These are phyloP conservation scores for Mirounga angustirostris DNA, from an alignment of 2,113 vertebrate genomes.

Conservation along the genomic window DNA sequence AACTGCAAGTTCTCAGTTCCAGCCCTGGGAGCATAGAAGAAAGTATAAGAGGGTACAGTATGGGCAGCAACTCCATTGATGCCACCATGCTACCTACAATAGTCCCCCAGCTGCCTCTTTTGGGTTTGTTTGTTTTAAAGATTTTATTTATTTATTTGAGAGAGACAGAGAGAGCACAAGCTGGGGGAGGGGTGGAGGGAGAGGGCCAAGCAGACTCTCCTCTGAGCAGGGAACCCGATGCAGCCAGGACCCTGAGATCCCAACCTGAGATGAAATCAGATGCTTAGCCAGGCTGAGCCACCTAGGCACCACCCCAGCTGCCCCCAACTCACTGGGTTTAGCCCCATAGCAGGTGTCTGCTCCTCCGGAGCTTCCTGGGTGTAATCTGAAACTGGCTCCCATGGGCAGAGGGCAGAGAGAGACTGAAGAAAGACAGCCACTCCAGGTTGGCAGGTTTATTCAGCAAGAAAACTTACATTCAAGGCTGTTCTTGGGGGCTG, in stretches of 20 bases:
- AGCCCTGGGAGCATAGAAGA: fast-evolving
- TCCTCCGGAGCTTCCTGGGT: neutral
- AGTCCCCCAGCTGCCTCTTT: fast-evolving
- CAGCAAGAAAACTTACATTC: neutral
- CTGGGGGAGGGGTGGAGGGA: too few relatives aligned
- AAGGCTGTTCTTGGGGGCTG: neutral
- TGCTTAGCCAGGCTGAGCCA: neutral
- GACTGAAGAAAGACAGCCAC: neutral
- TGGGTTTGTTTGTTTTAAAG: too few relatives aligned
- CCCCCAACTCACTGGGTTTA: neutral
- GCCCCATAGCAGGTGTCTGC: neutral
- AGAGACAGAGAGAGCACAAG: too few relatives aligned
- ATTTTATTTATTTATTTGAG: too few relatives aligned
- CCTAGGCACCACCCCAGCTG: fast-evolving
- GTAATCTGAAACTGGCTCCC: neutral
- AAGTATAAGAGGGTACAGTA: fast-evolving
- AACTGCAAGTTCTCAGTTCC: neutral
- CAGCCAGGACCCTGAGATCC: too few relatives aligned
- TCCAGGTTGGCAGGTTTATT: neutral
- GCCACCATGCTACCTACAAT: fast-evolving
- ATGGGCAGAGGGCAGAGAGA: neutral
- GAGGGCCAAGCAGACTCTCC: too few relatives aligned
- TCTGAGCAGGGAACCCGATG: too few relatives aligned
- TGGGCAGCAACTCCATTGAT: too few relatives aligned
- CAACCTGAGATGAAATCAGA: too few relatives aligned